Percentiles rank a stretch among this genome's conserved stretches.
phyloP scores from a whole-genome alignment of 2,797 vertebrate species.

The Phaenicophaeus curvirostris region DNA sequence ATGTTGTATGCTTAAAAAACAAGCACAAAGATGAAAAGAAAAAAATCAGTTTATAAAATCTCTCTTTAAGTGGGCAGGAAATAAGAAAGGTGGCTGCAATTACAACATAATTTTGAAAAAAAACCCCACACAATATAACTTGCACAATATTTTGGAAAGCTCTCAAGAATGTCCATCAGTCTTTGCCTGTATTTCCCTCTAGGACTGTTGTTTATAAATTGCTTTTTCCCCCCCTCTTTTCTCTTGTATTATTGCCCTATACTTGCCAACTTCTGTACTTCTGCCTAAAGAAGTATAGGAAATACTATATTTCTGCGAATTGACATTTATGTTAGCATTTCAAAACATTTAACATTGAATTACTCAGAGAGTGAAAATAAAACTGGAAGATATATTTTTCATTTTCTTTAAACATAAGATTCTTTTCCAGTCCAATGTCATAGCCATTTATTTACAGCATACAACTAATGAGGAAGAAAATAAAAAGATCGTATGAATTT shows the following conservation, averaged over 20 bases:
- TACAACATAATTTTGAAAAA: not conserved
- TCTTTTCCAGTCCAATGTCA: not conserved
- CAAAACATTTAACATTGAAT: not conserved
- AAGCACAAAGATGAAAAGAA: not conserved
- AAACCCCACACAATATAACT: not conserved
- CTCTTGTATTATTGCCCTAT: not conserved
- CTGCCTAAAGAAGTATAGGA: not conserved
- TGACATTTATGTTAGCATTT: not conserved
- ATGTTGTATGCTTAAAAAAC: not conserved
- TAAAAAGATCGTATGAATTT: not conserved
- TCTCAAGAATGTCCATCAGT: not conserved
- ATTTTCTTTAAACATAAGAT: not conserved
- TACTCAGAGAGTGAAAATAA: not conserved
- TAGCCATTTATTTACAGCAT: not conserved
- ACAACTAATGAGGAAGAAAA: not conserved
- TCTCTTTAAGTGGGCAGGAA: not conserved
- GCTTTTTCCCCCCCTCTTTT: not conserved
- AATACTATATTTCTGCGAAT: not conserved
- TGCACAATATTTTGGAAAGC: not conserved
- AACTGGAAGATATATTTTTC: not conserved
- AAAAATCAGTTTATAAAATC: not conserved
- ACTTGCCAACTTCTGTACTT: not conserved
- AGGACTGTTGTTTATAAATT: not conserved
- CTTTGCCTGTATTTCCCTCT: not conserved
- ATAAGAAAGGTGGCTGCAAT: slow-evolving; percentile 10